Evolutionary conservation across 2,113 vertebrate genomes (phyloP), one percentile per base, ranked within the genome.

Genomic region (Macrotis lagotis): DNA sequence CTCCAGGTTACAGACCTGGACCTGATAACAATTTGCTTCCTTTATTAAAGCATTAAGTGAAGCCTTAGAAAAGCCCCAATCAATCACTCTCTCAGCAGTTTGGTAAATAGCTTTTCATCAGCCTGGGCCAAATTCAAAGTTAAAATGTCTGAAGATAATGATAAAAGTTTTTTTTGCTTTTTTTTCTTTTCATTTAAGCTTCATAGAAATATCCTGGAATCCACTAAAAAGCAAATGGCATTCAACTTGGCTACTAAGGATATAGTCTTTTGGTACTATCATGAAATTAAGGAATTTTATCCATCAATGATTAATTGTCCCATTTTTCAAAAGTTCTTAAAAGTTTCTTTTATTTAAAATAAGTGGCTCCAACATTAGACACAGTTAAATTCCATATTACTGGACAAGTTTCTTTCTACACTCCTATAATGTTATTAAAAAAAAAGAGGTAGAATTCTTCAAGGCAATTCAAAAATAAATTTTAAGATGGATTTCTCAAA

Each of bases 151-250:
- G n/a, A 90, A 90, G 49, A 44, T 31, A 0, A 90, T 48, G 50
- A 51, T 91, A 96, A 90, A 59, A 31, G 48, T 31, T 52, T 83
- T 83, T 83, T 95, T 90, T 93, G 31, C 31, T 91, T 90, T 91
- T 91, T 90, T 66, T 74, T n/a, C 52, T 8, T 24, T 83, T 83
- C 66, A 83, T 7, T 83, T 83, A 83, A 83, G n/a, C 66, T 83
- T 44, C 19, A 24, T 22, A 19, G 37, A n/a, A 8, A n/a, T 44
- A 83, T 66, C 66, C 37, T 83, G 37, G 66, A 83, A 6, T 83
- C 66, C 44, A 19, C n/a, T 44, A 83, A n/a, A 83, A 83, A 83
- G 44, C n/a, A 83, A 11, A 66, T 83, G 66, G 8, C 19, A 83
- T 83, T 83, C 24, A n/a, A 44, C 44, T 44, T 83, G 19, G 37